phyloP scores from a whole-genome alignment of 2,888 invertebrate species.

The Chrysolina haemoptera region DNA sequence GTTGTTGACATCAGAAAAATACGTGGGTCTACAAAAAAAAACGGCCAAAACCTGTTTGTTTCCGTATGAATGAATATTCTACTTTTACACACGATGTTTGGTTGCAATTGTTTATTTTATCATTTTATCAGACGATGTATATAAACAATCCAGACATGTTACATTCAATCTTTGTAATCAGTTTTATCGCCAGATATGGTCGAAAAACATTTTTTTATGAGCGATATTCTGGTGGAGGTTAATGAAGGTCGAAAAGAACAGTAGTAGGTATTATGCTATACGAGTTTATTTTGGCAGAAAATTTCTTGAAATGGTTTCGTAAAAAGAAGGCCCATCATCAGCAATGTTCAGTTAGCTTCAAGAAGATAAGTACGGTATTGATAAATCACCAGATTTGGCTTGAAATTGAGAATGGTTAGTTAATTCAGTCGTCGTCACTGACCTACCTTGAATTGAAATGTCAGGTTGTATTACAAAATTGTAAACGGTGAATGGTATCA shows the following conservation, averaged over 20 bases:
- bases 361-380: no score
- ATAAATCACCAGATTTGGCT: no score
- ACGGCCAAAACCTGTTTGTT: neutral
- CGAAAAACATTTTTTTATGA: conserved; percentile 11
- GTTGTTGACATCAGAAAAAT: neutral
- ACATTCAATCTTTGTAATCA: conserved; percentile 19
- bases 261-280: neutral
- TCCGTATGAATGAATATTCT: neutral
- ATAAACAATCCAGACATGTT: conserved; percentile 14
- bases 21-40: neutral
- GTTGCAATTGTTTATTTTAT: conserved; percentile 5
- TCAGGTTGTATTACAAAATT: no score
- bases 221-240: neutral
- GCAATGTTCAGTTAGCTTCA: no score
- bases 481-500: no score
- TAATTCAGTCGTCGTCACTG: no score
- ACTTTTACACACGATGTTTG: neutral
- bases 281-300: neutral
- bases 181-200: conserved; percentile 15
- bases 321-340: no score
- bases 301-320: no score
- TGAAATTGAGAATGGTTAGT: no score
- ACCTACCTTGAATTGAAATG: no score
- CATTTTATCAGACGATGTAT: conserved; percentile 13
- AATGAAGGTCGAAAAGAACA: conserved; percentile 11